Base-by-base conservation (phyloP, 64 coral and sea anemone genomes). In the Dendrophyllia cribrosa region DNA sequence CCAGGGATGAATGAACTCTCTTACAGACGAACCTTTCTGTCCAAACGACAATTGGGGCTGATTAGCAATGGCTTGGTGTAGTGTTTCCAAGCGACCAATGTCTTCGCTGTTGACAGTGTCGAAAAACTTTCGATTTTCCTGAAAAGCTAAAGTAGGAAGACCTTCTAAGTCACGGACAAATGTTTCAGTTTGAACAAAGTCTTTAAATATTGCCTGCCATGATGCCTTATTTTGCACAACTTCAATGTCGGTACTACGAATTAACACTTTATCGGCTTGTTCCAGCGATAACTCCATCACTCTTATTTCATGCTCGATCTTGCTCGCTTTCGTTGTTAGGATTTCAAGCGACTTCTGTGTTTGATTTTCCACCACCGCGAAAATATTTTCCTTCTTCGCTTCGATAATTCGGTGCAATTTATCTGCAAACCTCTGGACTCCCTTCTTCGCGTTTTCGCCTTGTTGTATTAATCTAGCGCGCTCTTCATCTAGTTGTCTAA, bases 1-100 rank as follows among this genome's bases (percentile, higher is more conserved):
- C 74, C 76, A 59, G 0, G 94, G 94, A 6, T 78, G 77, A 12
- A 47, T 76, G 68, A 92, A 85, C 82, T 17, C 20, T 75, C 84
- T 65, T 43, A 4, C 45, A 0, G 43, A 24, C 9, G 70, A 72
- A n/a, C 72, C 72, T 50, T 75, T 19, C 17, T 75, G 19, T 75
- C 72, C 72, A 75, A 75, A 75, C 1, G 72, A 48, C 1, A 75
- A 50, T 17, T 20, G 19, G 44, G 72, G 15, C 48, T 75, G 44
- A 43, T 14, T 6, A 48, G 72, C 20, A 20, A 51, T 75, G 13
- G 45, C 2, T 50, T 48, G 72, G 14, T 12, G 13, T 4, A 17
- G 46, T 44, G 9, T 14, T 17, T 50, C 72, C 26, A 75, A 16
- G 26, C 4, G 19, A 50, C 72, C 72, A 20, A 75, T 20, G 4